Conservation (phyloP, 2,888 invertebrate genomes). For the Diplazon laetatorius region DNA sequence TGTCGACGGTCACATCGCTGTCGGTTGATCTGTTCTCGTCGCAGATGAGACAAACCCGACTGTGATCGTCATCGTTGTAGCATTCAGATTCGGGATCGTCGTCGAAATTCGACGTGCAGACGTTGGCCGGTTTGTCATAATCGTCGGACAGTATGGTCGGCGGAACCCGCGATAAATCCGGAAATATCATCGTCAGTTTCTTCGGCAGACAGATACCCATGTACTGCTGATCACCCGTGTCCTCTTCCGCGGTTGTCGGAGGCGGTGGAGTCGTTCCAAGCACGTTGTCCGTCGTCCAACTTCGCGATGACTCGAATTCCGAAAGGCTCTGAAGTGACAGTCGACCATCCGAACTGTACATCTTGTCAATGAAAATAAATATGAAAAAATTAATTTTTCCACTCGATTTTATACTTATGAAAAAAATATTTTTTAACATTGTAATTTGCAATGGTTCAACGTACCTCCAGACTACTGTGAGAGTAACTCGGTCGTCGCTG, state of each 20-base stretch:
- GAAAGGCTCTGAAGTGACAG: conserved; percentile 79
- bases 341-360: conserved; percentile 80
- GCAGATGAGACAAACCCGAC: conserved; percentile 77
- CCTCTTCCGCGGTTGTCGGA: conserved; percentile 80
- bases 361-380: conserved; percentile 69
- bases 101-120: conserved; percentile 70
- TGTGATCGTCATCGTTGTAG: conserved; percentile 73
- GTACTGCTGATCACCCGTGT: conserved; percentile 85
- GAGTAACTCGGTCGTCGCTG: conserved; percentile 87
- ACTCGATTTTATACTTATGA: background rate
- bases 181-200: conserved; percentile 87
- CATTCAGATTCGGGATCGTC: conserved; percentile 77
- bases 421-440: background rate
- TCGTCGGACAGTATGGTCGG: conserved; percentile 53
- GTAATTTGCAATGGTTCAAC: background rate
- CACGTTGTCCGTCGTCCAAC: conserved; percentile 76
- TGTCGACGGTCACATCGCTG: conserved; percentile 67
- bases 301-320: conserved; percentile 79
- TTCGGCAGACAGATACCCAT: conserved; percentile 90
- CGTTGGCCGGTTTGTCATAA: conserved; percentile 59
- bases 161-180: conserved; percentile 79
- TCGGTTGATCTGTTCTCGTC: conserved; percentile 68
- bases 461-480: conserved; percentile 83
- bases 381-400: background rate
- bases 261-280: conserved; percentile 73